These are phyloP conservation scores for Oxystoma pomonae DNA, from an alignment of 2,888 invertebrate species.

Conservation along the genomic window DNA sequence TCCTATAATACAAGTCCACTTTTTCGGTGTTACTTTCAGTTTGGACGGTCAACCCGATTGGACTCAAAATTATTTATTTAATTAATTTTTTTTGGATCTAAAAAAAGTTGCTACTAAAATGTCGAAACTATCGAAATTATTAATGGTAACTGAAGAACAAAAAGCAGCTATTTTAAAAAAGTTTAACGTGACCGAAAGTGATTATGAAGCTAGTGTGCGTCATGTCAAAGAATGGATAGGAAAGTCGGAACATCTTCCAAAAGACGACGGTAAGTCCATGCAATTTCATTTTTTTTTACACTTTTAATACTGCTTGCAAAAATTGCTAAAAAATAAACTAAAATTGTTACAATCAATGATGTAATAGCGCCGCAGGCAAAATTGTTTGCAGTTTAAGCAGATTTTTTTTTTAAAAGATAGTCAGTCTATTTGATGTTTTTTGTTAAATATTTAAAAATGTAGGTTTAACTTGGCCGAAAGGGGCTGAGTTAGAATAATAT, in stretches of 20 bases:
- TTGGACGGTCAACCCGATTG: neutral
- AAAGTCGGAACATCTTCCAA: conserved; percentile 25
- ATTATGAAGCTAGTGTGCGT: conserved; percentile 23
- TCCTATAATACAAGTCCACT: neutral
- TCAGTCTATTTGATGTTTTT: no score
- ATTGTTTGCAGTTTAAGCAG: no score
- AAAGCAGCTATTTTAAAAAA: conserved; percentile 23
- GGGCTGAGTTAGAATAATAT: no score
- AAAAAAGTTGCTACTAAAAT: conserved; percentile 6
- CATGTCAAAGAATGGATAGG: conserved; percentile 24
- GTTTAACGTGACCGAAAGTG: conserved; percentile 22
- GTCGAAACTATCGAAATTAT: conserved; percentile 24
- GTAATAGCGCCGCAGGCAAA: no score
- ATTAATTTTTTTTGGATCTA: neutral
- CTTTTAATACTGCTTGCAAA: no score
- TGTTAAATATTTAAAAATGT: no score
- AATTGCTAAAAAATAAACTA: no score
- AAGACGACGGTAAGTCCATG: conserved; percentile 17
- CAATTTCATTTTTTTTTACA: no score
- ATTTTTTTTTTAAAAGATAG: no score
- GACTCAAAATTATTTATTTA: neutral
- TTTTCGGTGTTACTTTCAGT: neutral
- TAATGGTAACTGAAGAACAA: conserved; percentile 27
- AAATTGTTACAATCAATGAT: no score
- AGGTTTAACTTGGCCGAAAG: no score